These are phyloP conservation scores for Drosophila fuyamai DNA, from an alignment of 1,140 invertebrate genomes.

Conservation along the genomic window DNA sequence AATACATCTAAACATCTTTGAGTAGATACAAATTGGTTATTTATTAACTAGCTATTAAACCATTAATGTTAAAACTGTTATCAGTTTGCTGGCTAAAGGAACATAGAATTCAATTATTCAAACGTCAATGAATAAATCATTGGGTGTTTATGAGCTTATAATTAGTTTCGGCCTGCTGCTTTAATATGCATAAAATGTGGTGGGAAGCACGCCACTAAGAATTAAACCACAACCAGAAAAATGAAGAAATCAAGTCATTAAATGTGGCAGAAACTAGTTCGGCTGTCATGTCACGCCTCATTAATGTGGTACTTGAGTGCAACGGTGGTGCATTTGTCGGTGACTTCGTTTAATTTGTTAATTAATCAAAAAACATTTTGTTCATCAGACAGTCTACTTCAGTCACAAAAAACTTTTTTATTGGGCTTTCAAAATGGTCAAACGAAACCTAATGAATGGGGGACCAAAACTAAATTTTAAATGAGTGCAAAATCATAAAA, in stretches of 20 bases:
- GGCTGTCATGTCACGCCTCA: constrained; percentile 64
- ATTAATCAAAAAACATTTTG: constrained; percentile 41
- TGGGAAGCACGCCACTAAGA: constrained; percentile 8
- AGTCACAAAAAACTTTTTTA: constrained; percentile 11
- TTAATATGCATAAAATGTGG: constrained; percentile 24
- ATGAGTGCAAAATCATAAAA: constrained; percentile 17
- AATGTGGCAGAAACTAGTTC: constrained; percentile 58
- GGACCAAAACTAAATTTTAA: neutral
- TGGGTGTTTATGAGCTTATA: constrained; percentile 5
- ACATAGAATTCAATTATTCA: no score
- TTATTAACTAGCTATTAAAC: no score
- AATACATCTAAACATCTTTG: no score
- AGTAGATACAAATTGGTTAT: no score
- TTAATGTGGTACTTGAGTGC: constrained; percentile 57
- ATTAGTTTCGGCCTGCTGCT: neutral
- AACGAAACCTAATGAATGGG: constrained; percentile 11
- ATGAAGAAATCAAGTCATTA: constrained; percentile 19
- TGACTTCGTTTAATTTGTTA: constrained; percentile 28
- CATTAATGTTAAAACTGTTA: neutral
- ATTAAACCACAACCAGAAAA: constrained; percentile 30
- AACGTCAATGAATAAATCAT: constrained; percentile 15
- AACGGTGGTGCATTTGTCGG: constrained; percentile 22
- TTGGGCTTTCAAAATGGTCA: constrained; percentile 18
- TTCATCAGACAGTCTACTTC: neutral
- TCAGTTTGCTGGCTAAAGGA: no score